phyloP scores from a whole-genome alignment of 2,888 invertebrate genomes.

The Pandemis cinnamomeana region DNA sequence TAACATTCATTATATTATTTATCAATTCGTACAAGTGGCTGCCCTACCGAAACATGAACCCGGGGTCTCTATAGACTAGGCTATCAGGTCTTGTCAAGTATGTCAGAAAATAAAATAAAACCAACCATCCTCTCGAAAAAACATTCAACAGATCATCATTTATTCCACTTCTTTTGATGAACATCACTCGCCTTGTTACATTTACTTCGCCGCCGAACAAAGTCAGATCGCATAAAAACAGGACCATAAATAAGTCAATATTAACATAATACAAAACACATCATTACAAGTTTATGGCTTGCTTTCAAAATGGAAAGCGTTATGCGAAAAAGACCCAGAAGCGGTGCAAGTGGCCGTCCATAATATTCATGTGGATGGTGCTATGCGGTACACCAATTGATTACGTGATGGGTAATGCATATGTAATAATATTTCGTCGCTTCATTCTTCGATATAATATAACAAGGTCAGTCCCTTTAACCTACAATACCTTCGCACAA shows the following conservation, averaged over 20 bases:
- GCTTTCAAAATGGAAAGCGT: conserved; percentile 59
- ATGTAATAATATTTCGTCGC: too few relatives aligned
- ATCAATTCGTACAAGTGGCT: too few relatives aligned
- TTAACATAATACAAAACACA: conserved; percentile 57
- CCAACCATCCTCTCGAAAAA: neutral
- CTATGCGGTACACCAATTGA: conserved; percentile 52
- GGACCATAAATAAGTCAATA: conserved; percentile 51
- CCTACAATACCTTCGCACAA: too few relatives aligned
- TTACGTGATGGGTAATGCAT: neutral
- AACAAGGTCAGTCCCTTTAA: too few relatives aligned
- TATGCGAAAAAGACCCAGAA: conserved; percentile 68
- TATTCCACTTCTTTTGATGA: neutral
- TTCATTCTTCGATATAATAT: too few relatives aligned
- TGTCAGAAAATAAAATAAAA: neutral
- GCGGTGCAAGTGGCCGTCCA: conserved; percentile 68
- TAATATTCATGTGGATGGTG: conserved; percentile 70
- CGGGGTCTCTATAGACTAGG: too few relatives aligned
- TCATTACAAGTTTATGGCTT: conserved; percentile 52
- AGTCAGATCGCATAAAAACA: conserved; percentile 29
- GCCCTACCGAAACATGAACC: too few relatives aligned
- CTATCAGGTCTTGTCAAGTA: neutral
- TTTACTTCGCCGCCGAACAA: conserved; percentile 31
- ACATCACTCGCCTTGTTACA: conserved; percentile 18
- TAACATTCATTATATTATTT: too few relatives aligned
- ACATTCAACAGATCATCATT: neutral